Conservation (phyloP, 2,113 vertebrate species). For the Cyphomyrus discorhynchus region DNA sequence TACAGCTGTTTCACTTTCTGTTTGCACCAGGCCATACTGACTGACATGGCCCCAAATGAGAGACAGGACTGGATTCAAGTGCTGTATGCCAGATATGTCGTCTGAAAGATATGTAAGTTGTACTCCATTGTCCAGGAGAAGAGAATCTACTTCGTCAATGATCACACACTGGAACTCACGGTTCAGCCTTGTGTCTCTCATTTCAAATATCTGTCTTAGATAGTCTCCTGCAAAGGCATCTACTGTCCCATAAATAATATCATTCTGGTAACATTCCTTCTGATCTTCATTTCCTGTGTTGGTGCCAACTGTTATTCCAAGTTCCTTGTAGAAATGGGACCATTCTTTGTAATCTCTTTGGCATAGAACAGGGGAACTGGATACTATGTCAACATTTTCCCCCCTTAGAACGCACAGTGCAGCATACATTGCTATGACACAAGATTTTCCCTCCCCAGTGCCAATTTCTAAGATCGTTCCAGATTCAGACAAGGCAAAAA, state of each 20-base stretch:
- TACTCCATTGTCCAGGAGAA: conserved; percentile 51
- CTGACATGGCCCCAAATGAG: conserved; percentile 43
- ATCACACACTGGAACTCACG: conserved; percentile 50
- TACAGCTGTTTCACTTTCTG: neutral
- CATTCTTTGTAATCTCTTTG: conserved; percentile 36
- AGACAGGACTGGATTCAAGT: conserved; percentile 41
- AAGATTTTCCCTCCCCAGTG: conserved; percentile 36
- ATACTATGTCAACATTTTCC: conserved; percentile 25
- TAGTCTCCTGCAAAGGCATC: conserved; percentile 47
- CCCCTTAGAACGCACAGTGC: conserved; percentile 15
- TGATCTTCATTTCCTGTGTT: conserved; percentile 36
- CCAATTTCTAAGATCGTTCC: conserved; percentile 27
- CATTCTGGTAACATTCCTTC: conserved; percentile 17
- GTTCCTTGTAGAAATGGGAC: neutral
- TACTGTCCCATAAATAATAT: conserved; percentile 54
- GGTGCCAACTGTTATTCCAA: conserved; percentile 31
- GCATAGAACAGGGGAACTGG: conserved; percentile 15
- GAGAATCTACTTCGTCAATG: conserved; percentile 54
- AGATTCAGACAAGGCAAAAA: conserved; percentile 20
- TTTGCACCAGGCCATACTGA: conserved; percentile 16
- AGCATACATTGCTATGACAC: conserved; percentile 33
- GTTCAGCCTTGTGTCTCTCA: conserved; percentile 29
- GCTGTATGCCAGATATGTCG: conserved; percentile 34
- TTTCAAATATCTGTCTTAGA: conserved; percentile 34
- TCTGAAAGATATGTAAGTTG: conserved; percentile 37